phyloP scores from a whole-genome alignment of 2,113 vertebrate species.

The Conger conger region DNA sequence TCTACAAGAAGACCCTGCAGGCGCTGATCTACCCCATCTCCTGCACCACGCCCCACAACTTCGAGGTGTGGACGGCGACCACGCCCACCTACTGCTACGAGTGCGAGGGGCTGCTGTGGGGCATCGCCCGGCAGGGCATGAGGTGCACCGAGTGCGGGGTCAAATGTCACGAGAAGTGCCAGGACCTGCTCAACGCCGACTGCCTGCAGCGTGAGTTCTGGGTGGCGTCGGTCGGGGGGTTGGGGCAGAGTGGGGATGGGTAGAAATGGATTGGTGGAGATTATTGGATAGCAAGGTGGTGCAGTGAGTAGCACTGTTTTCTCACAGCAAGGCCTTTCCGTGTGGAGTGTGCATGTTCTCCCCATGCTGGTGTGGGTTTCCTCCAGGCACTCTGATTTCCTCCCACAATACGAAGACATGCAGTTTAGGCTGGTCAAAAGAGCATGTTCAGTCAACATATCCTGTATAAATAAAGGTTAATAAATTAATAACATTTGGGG shows the following conservation, averaged over 20 bases:
- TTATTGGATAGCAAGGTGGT: no score
- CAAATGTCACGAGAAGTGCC: conserved; percentile 29
- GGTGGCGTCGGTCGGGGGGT: neutral
- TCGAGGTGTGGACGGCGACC: conserved; percentile 29
- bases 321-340: no score
- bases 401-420: no score
- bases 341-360: no score
- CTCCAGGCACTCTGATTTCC: no score
- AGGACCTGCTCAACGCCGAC: conserved; percentile 74
- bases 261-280: neutral
- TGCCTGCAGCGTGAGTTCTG: conserved; percentile 80
- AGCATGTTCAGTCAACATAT: no score
- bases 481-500: no score
- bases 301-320: no score
- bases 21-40: conserved; percentile 62
- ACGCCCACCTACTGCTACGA: conserved; percentile 32
- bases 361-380: no score
- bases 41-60: conserved; percentile 31
- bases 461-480: no score
- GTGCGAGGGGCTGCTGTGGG: conserved; percentile 29
- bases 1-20: conserved; percentile 83
- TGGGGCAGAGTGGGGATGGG: neutral
- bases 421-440: no score
- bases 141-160: conserved; percentile 26
- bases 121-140: conserved; percentile 28